A percentile compares a stretch with the other conserved stretches of the same genome.
Evolutionary conservation across 2,797 vertebrate genomes (phyloP).

Genomic region (Malacoctenus gilli): DNA sequence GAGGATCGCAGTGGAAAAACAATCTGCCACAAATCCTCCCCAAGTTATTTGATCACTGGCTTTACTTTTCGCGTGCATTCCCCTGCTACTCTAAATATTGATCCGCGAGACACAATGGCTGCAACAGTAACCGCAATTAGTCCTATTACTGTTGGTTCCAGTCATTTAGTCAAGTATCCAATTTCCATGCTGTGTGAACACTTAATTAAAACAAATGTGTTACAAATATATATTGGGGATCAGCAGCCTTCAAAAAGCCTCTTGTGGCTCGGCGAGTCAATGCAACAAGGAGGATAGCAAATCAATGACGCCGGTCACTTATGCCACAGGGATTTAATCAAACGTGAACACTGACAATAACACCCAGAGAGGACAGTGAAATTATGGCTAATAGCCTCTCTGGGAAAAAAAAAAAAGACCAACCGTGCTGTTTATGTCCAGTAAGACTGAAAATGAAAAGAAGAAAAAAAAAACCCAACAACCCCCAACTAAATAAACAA

Average conservation of each 20-base stretch:
- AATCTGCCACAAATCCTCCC: conserved; percentile 36
- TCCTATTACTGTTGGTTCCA: conserved; percentile 80
- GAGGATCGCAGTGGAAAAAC: conserved; percentile 18
- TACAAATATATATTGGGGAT: conserved; percentile 84
- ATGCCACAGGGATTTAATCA: conserved; percentile 80
- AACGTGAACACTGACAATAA: conserved; percentile 77
- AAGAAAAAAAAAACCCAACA: background rate
- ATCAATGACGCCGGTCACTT: conserved; percentile 82
- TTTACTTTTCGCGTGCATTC: conserved; percentile 67
- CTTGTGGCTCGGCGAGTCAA: conserved; percentile 78
- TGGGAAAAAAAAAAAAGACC: conserved; percentile 45
- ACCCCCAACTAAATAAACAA: conserved; percentile 17
- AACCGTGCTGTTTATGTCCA: conserved; percentile 42
- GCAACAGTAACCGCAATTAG: conserved; percentile 82
- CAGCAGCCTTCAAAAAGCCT: conserved; percentile 79
- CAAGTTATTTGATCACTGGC: conserved; percentile 64
- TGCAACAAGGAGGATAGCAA: conserved; percentile 78
- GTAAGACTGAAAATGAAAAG: conserved; percentile 42
- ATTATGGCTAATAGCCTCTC: conserved; percentile 64
- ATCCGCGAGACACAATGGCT: conserved; percentile 68
- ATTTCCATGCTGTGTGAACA: conserved; percentile 85
- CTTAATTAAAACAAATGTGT: conserved; percentile 89
- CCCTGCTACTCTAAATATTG: conserved; percentile 78
- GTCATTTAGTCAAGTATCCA: conserved; percentile 83
- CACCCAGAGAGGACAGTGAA: conserved; percentile 51